Evolutionary conservation across 1,140 invertebrate species (phyloP).

Genomic region (Ruditapes philippinarum): DNA sequence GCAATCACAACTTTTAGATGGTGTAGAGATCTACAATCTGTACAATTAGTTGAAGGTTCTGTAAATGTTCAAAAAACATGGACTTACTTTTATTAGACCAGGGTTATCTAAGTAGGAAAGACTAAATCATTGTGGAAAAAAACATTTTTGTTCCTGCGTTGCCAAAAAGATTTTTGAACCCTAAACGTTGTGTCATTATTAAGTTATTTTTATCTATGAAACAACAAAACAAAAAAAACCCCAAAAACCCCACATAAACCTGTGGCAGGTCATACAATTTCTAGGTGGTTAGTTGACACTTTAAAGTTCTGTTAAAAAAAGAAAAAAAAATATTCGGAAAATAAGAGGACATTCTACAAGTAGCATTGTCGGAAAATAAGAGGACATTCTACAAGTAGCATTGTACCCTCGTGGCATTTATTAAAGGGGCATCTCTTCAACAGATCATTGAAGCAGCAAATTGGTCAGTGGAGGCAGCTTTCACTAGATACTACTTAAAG

Average conservation of each 20-base stretch:
- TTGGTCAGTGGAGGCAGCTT: conserved; percentile 35
- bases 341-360: conserved; percentile 38
- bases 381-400: conserved; percentile 35
- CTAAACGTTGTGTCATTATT: conserved; percentile 31
- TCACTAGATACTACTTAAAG: conserved; percentile 19
- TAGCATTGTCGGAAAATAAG: conserved; percentile 17
- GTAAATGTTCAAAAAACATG: conserved; percentile 48
- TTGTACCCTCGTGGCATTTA: conserved; percentile 32
- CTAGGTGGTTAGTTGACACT: conserved; percentile 13
- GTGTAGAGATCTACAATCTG: conserved; percentile 38
- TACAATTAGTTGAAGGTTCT: conserved; percentile 30
- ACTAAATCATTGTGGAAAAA: conserved; percentile 34
- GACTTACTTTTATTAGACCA: conserved; percentile 51
- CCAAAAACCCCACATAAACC: conserved; percentile 32
- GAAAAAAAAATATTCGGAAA: background rate
- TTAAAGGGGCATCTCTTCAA: conserved; percentile 31
- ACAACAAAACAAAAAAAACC: conserved; percentile 56
- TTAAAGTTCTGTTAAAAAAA: conserved; percentile 51
- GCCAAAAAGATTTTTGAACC: conserved; percentile 48
- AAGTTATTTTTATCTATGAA: conserved; percentile 57
- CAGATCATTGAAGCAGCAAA: conserved; percentile 25
- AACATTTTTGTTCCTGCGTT: conserved; percentile 62
- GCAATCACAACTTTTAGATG: conserved; percentile 42
- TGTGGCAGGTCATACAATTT: conserved; percentile 15
- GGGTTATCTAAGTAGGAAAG: conserved; percentile 58